phyloP scores from a whole-genome alignment of 1,140 invertebrate genomes.

The Dinothrombium tinctorium region DNA sequence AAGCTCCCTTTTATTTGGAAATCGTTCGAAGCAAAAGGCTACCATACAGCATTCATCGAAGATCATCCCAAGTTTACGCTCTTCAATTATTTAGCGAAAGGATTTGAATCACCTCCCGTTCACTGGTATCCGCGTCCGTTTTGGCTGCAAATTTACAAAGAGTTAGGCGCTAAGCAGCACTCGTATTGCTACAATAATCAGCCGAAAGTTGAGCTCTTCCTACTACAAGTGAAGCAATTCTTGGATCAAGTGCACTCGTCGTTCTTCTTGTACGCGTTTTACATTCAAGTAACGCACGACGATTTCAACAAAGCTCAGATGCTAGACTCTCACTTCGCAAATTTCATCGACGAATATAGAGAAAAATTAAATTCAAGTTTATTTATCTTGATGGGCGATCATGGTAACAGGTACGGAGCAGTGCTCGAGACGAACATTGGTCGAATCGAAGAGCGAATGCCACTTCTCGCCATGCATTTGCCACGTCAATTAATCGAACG shows the following conservation, averaged over 20 bases:
- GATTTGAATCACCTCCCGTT: conserved; percentile 46
- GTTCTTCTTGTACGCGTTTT: conserved; percentile 7
- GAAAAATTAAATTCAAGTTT: conserved; percentile 5
- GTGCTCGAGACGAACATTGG: conserved; percentile 15
- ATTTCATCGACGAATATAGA: conserved; percentile 3
- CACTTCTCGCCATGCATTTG: conserved; percentile 16
- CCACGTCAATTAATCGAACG: conserved; percentile 12
- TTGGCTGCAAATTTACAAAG: conserved; percentile 16
- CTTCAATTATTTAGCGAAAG: conserved; percentile 41
- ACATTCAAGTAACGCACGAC: conserved; percentile 11
- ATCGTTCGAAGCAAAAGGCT: conserved; percentile 32
- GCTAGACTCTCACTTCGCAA: conserved; percentile 7
- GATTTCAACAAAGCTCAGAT: conserved; percentile 10
- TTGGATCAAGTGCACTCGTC: conserved; percentile 14
- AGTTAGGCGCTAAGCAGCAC: conserved; percentile 6
- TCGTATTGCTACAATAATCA: conserved; percentile 8
- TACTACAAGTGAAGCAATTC: conserved; percentile 16
- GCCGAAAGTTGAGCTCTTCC: conserved; percentile 13
- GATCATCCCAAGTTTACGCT: conserved; percentile 44
- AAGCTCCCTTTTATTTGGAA: conserved; percentile 18
- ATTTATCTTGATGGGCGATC: conserved; percentile 11
- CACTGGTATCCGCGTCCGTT: conserved; percentile 58
- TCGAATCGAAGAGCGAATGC: conserved; percentile 19
- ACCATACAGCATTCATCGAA: conserved; percentile 50
- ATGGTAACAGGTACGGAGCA: conserved; percentile 11